Percentiles rank a stretch among this genome's conserved stretches.
Evolutionary conservation across 2,888 invertebrate species (phyloP).

Genomic region (Morpho deidamia): DNA sequence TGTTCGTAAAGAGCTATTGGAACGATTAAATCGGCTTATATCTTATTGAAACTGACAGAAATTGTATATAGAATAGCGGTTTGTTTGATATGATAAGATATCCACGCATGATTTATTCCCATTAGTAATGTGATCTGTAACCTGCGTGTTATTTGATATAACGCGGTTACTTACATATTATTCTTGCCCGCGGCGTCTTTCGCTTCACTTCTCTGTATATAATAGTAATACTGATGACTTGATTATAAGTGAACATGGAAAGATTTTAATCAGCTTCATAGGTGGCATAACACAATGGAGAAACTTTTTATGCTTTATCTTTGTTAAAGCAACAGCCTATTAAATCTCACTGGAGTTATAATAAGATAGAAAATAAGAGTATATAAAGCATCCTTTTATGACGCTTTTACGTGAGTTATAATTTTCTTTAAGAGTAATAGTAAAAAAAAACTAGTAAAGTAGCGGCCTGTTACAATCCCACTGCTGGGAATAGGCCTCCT

Average conservation of each 20-base stretch:
- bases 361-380: no score
- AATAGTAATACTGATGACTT: constrained; percentile 14
- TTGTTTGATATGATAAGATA: constrained; percentile 13
- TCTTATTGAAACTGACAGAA: not conserved
- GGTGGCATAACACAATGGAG: not conserved
- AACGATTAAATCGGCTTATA: not conserved
- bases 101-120: constrained; percentile 25
- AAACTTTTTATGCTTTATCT: not conserved
- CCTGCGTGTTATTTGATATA: constrained; percentile 31
- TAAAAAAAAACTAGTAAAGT: no score
- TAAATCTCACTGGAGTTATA: not conserved
- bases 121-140: constrained; percentile 28
- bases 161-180: constrained; percentile 46
- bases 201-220: constrained; percentile 11
- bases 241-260: constrained; percentile 13
- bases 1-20: no score
- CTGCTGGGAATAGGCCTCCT: no score
- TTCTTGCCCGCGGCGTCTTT: constrained; percentile 16
- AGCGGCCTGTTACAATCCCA: no score
- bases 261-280: constrained; percentile 3
- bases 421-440: no score
- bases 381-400: no score
- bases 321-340: not conserved
- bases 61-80: not conserved
- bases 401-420: no score